Conservation (phyloP, 1,140 invertebrate species). For the Eurosta solidaginis region DNA sequence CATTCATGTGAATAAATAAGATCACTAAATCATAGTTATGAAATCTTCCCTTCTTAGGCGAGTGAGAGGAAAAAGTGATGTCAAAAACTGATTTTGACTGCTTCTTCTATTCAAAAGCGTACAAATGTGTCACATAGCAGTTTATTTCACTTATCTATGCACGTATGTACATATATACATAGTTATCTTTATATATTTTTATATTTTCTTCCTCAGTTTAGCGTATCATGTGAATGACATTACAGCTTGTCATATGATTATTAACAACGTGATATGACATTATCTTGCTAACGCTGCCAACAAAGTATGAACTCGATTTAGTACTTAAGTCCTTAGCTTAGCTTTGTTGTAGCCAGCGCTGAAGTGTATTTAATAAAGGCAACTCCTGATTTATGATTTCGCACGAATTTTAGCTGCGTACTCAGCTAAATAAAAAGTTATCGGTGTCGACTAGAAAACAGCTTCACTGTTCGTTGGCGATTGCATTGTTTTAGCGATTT, state of each 20-base stretch:
- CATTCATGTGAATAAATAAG: not conserved
- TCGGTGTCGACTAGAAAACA: not conserved
- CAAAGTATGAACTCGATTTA: not conserved
- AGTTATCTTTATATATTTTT: not conserved
- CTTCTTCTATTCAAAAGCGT: not conserved
- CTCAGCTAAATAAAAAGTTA: not conserved
- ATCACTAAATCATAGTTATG: not conserved
- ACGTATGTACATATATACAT: not conserved
- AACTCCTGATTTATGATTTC: conserved; percentile 21
- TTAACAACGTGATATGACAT: conserved; percentile 20
- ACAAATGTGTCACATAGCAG: not conserved
- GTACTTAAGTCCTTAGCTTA: not conserved
- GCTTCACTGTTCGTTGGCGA: not conserved
- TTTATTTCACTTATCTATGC: not conserved
- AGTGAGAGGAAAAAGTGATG: not conserved
- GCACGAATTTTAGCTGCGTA: not conserved
- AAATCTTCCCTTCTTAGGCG: not conserved
- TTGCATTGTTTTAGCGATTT: too few relatives aligned
- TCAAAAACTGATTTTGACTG: conserved; percentile 14
- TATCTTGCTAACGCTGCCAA: not conserved
- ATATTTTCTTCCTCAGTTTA: too few relatives aligned
- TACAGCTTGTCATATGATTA: conserved; percentile 17
- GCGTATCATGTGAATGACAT: not conserved
- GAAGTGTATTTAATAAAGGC: not conserved
- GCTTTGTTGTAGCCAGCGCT: not conserved